Conservation (phyloP, 2,113 vertebrate genomes). For the Ammodytes marinus region DNA sequence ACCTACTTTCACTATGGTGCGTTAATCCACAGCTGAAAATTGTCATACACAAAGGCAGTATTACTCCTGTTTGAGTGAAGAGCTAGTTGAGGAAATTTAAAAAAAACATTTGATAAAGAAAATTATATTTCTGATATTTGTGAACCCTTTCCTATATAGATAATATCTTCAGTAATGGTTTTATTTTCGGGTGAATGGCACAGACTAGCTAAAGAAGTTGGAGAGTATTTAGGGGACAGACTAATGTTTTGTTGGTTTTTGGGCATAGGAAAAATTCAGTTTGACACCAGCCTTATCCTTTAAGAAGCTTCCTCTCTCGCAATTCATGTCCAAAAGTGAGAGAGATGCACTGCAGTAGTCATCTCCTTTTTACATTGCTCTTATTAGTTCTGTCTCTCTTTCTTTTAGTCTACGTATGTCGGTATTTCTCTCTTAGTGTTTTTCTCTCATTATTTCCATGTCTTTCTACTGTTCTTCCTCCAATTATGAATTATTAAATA, state of each 20-base stretch:
- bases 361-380: constrained; percentile 22
- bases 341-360: constrained; percentile 19
- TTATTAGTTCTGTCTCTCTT: constrained; percentile 7
- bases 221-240: background rate
- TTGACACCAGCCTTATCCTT: background rate
- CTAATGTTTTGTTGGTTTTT: background rate
- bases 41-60: background rate
- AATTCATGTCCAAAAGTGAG: background rate
- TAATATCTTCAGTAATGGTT: background rate
- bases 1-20: background rate
- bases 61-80: background rate
- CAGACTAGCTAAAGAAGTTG: background rate
- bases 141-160: background rate
- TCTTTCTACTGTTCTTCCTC: constrained; percentile 19
- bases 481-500: constrained; percentile 63
- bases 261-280: background rate
- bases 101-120: too few relatives aligned
- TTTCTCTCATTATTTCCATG: background rate
- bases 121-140: background rate
- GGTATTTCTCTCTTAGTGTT: background rate
- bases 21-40: background rate
- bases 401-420: background rate
- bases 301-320: background rate
- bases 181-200: background rate
- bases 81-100: background rate